phyloP scores from a whole-genome alignment of 2,888 invertebrate species.

The Leucophora obtusa region DNA sequence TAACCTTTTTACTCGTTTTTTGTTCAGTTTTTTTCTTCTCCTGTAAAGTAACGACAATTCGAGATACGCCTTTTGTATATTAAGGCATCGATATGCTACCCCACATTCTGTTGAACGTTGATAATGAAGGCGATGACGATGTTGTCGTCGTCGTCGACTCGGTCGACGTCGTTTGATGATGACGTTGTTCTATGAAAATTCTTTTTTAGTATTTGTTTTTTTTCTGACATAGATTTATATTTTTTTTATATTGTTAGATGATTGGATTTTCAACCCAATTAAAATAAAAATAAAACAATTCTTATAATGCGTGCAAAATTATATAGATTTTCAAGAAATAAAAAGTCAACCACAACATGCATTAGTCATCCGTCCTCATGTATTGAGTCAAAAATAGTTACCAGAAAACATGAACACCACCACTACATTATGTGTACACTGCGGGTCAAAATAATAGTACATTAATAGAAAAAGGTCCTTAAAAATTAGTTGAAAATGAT shows the following conservation, averaged over 20 bases:
- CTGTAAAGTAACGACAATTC: too few species aligned
- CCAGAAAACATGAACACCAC: not conserved
- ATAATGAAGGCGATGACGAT: too few species aligned
- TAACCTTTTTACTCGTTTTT: too few species aligned
- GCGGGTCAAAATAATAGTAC: not conserved
- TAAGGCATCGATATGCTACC: too few species aligned
- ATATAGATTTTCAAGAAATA: conserved; percentile 4
- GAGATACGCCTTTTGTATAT: too few species aligned
- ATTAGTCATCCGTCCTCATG: conserved; percentile 47
- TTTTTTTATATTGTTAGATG: not conserved
- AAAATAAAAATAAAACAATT: conserved; percentile 24
- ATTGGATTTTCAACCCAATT: conserved; percentile 22
- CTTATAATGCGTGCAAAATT: conserved; percentile 19
- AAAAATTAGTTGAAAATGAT: too few species aligned
- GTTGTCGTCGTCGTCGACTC: too few species aligned
- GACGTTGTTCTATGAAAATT: not conserved
- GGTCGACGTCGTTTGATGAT: not conserved
- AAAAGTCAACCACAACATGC: conserved; percentile 40
- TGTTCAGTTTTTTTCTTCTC: too few species aligned
- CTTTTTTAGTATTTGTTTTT: not conserved
- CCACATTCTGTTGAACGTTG: too few species aligned
- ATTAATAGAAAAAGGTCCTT: too few species aligned
- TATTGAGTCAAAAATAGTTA: not conserved
- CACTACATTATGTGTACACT: not conserved
- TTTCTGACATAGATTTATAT: not conserved